Evolutionary conservation across 2,888 invertebrate species (phyloP), one percentile per base, ranked within the genome.

Genomic region (Ochropacha duplaris): DNA sequence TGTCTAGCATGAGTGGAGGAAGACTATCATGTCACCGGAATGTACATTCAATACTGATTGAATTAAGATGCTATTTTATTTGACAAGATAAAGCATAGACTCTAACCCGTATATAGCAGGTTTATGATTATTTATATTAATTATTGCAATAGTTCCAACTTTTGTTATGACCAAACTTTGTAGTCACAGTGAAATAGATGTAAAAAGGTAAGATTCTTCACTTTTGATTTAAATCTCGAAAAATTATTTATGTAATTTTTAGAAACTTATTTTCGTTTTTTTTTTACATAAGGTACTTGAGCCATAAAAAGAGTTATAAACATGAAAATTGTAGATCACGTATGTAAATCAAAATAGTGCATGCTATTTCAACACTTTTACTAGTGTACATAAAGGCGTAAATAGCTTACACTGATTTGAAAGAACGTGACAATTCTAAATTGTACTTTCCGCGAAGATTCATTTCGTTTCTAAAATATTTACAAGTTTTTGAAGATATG

Each of bases 401-500:
- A 52, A 52, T 31, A 52, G 31, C 26, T 9, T 34, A n/a, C 9
- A 52, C 16, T 31, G 6, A 34, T 28, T 52, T 31, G 22, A 26
- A 31, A 8, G 8, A 22, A 19, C 51, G n/a, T 28, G 51, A 31
- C 22, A 34, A 52, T 22, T 12, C 52, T 22, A 31, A 22, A 52
- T 52, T 52, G 52, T 52, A 52, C 52, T 52, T 52, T 31, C 8
- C 9, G 19, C 19, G 19, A 31, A 31, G 31, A 22, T 11, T 2
- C 31, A 52, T 54, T 54, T 39, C 24, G 36, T 49, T 55, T 34
- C 39, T 44, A n/a, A 54, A 34, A 49, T 61, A 62, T 68, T 62
- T 57, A 63, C 50, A 61, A 57, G 64, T 65, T 68, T 60, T 50
- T 36, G n/a, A 57, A 72, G 77, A 80, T 81, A 81, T 82, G 80